Base-by-base conservation (phyloP, 2,113 vertebrate species). In the Phalacrocorax brasilianus region DNA sequence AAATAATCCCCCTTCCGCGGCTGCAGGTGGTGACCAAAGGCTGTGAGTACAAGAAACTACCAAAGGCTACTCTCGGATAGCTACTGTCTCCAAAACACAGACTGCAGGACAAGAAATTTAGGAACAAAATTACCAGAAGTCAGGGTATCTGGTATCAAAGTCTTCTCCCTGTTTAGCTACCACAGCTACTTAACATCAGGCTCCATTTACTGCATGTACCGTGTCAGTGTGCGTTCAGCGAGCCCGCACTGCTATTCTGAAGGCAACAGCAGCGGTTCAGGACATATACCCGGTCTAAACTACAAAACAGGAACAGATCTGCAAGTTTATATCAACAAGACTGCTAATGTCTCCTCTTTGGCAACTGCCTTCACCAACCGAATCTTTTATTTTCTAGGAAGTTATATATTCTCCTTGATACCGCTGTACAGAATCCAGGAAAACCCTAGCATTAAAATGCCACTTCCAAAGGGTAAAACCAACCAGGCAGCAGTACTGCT, bases 241-340 rank as follows among this genome's bases (percentile, higher is more conserved):
- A 58, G 44, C 10, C 19, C 3, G 1, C 0, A 0, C 33, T 30
- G 24, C 16, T 14, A 4, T 30, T 87, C 11, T 11, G 35, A 45
- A 33, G 27, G 33, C 27, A 53, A 42, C 20, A 65, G 13, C 28
- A n/a, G 26, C 0, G 0, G 8, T 13, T 44, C 33, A 78, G 52
- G n/a, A 21, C 27, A 53, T 72, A 58, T 71, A 38, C 32, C 33
- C 23, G 79, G 14, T 5, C 30, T 28, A 16, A 91, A 49, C 26
- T 7, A 27, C 8, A 40, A 44, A 84, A 33, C n/a, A 75, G 42
- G 4, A 53, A 18, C 0, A 81, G 22, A 61, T 8, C 44, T 87
- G 28, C 10, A 67, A 42, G 19, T n/a, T 56, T 40, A 2, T 10
- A 72, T 20, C 18, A 78, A 15, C 12, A 75, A 38, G 32, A 15